Percentiles rank a stretch among this genome's conserved stretches.
phyloP scores from a whole-genome alignment of 2,797 vertebrate genomes.

The Xiphorhynchus erythropygius region DNA sequence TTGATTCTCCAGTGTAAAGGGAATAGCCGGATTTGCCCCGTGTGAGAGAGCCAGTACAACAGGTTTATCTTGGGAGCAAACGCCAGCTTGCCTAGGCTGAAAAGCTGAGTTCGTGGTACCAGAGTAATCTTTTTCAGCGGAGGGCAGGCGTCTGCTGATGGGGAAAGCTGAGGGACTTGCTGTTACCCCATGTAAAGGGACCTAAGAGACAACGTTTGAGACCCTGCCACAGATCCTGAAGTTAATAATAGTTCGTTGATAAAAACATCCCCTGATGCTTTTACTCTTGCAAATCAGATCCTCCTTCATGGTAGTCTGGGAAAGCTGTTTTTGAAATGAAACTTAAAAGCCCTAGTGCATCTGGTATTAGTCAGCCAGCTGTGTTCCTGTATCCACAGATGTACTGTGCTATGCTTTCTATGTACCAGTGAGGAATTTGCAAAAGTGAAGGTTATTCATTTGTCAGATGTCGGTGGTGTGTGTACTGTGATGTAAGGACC shows the following conservation, averaged over 20 bases:
- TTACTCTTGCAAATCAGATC: not conserved
- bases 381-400: not conserved
- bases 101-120: not conserved
- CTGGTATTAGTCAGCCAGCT: not conserved
- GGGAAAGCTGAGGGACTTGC: not conserved
- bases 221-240: not conserved
- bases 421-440: not conserved
- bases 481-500: not conserved
- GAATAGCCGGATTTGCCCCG: not conserved
- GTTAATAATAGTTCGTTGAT: not conserved
- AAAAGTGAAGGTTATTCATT: not conserved
- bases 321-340: not conserved
- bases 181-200: not conserved
- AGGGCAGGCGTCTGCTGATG: not conserved
- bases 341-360: not conserved
- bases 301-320: not conserved
- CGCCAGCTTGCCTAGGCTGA: not conserved
- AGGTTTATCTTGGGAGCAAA: not conserved
- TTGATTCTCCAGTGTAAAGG: not conserved
- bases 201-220: not conserved
- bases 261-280: not conserved
- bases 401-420: not conserved
- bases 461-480: accelerated
- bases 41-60: not conserved
- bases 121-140: not conserved